Base-by-base conservation (phyloP, 2,888 invertebrate species). In the Drosophila nr. perissopoda region DNA sequence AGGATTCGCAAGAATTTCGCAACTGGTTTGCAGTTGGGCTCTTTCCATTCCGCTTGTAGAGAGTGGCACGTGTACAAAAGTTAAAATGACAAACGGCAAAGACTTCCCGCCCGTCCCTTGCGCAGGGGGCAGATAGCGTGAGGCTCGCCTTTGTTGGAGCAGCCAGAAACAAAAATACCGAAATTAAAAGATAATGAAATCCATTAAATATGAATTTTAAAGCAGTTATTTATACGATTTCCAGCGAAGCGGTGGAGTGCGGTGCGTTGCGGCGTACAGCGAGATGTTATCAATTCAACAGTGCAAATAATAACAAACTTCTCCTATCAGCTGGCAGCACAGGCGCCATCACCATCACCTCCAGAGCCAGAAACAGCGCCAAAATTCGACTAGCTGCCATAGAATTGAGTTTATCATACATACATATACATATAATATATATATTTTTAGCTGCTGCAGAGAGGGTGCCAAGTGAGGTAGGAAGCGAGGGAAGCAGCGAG, bases 201-300 rank as follows among this genome's bases (percentile, higher is more conserved):
- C 73, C 84, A 84, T 85, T 85, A 84, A 89, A 89, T 65, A 68
- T 65, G 74, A 72, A 89, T 85, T 77, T 88, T 72, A 70, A 73
- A 69, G 77, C 75, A 76, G 71, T 85, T 85, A 82, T 87, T 89
- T 84, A 73, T 87, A 73, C 53, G 84, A 70, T 69, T 73, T 69
- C 16, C 59, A 51, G 76, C 33, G 40, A 2, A 13, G 25, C 13
- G 25, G 27, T 38, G 57, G 3, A 18, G 8, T n/a, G 38, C n/a
- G 34, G 16, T 31, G 45, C 27, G 11, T 51, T 3, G 29, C 11
- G 11, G 29, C 45, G 45, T 16, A 25, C 45, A 25, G 16, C 27
- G 45, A 69, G 83, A 82, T 82, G 69, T 61, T 80, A 80, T 80
- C 80, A 80, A 58, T 62, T 63, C 48, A 57, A 54, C 72, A 29